Percentiles rank a stretch among this genome's conserved stretches.
Conservation (phyloP, 2,113 vertebrate species). For the Heliornis fulica region DNA sequence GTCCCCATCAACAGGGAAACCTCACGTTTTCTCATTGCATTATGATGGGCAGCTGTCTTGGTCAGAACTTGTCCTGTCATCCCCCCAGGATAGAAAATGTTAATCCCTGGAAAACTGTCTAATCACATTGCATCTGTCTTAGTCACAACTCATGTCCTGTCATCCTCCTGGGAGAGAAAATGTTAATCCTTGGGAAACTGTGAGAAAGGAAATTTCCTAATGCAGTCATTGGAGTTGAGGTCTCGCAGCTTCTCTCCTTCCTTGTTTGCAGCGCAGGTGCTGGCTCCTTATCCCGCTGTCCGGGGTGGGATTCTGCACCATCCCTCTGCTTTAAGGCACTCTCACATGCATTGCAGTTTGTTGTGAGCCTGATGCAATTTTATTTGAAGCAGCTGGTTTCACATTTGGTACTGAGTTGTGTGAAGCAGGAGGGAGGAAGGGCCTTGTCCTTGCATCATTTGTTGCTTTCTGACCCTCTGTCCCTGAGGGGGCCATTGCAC, state of each 20-base stretch:
- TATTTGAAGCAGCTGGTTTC: neutral
- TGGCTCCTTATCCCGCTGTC: neutral
- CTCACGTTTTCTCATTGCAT: fast-evolving
- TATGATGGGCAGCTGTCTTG: neutral
- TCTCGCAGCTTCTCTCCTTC: neutral
- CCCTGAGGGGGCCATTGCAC: neutral
- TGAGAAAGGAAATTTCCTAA: neutral
- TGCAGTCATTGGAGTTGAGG: neutral
- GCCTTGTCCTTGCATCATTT: neutral
- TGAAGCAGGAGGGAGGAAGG: neutral
- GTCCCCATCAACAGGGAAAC: neutral
- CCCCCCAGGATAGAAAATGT: neutral
- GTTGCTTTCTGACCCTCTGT: neutral
- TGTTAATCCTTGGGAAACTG: neutral
- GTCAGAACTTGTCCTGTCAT: neutral
- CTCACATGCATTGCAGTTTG: neutral
- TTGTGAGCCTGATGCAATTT: neutral
- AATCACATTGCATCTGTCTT: neutral
- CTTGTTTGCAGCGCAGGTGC: neutral
- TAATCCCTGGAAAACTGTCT: neutral
- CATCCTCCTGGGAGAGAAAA: neutral
- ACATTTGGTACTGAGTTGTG: neutral
- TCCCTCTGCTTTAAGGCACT: neutral
- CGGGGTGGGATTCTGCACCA: neutral
- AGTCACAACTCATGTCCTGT: neutral